These are phyloP conservation scores for Cnemophilus loriae DNA, from an alignment of 2,113 vertebrate genomes.

Conservation along the genomic window DNA sequence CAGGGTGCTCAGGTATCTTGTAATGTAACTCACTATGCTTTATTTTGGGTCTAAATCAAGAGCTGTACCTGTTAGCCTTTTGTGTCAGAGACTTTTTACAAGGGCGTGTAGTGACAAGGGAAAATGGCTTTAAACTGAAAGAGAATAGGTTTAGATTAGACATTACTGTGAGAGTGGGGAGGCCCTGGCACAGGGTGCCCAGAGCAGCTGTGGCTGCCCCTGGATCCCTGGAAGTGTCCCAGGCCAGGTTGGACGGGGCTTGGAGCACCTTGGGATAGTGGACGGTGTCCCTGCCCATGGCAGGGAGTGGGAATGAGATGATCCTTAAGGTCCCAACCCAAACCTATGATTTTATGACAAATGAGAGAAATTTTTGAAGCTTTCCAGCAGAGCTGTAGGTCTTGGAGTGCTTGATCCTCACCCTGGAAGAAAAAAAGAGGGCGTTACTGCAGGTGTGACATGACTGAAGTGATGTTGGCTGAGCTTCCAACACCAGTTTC, in stretches of 20 bases:
- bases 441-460: neutral
- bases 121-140: neutral
- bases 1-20: neutral
- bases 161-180: neutral
- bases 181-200: neutral
- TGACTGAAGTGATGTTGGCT: neutral
- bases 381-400: neutral
- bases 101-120: neutral
- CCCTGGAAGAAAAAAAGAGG: neutral
- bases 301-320: neutral
- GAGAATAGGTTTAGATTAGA: neutral
- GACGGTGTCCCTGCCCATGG: neutral
- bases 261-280: neutral
- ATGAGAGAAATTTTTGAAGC: neutral
- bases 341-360: neutral
- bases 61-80: neutral
- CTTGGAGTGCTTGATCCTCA: neutral
- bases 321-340: neutral
- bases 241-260: rapidly evolving
- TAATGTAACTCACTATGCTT: neutral
- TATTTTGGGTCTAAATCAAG: neutral
- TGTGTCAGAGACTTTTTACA: neutral
- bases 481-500: neutral
- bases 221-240: neutral
- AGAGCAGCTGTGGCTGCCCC: neutral